Evolutionary conservation across 2,888 invertebrate genomes (phyloP).

Genomic region (Rosalia funebris): DNA sequence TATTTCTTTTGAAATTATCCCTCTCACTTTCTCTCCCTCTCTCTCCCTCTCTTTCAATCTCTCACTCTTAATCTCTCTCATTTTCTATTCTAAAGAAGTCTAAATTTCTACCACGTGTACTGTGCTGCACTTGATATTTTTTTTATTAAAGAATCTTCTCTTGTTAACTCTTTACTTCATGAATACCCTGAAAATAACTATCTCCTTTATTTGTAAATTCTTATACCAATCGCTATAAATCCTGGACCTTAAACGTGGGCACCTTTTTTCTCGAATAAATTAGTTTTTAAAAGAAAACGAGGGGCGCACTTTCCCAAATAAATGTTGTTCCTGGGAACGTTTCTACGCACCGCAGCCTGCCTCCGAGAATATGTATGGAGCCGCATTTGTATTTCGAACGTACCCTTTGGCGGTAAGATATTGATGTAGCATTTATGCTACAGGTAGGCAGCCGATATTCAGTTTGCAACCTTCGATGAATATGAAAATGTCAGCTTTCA

Average conservation of each 20-base stretch:
- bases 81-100: no score
- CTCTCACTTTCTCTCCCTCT: no score
- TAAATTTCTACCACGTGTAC: no score
- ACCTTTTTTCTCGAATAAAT: not conserved
- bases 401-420: constrained; percentile 20
- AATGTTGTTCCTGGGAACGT: not conserved
- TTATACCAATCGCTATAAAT: not conserved
- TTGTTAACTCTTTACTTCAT: no score
- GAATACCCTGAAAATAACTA: no score
- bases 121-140: no score
- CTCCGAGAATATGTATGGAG: not conserved
- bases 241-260: not conserved
- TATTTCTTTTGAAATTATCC: no score
- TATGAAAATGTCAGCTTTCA: constrained; percentile 42
- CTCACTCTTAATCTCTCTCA: no score
- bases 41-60: no score
- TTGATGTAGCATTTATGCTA: constrained; percentile 34
- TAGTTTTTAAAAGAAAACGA: not conserved
- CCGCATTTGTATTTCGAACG: constrained; percentile 14
- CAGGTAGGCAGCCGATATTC: constrained; percentile 29
- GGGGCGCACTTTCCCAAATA: not conserved
- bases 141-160: no score
- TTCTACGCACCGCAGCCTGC: not conserved
- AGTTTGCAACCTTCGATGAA: constrained; percentile 34
- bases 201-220: no score